phyloP scores from a whole-genome alignment of 1,140 invertebrate genomes.

The Drosophila saltans region DNA sequence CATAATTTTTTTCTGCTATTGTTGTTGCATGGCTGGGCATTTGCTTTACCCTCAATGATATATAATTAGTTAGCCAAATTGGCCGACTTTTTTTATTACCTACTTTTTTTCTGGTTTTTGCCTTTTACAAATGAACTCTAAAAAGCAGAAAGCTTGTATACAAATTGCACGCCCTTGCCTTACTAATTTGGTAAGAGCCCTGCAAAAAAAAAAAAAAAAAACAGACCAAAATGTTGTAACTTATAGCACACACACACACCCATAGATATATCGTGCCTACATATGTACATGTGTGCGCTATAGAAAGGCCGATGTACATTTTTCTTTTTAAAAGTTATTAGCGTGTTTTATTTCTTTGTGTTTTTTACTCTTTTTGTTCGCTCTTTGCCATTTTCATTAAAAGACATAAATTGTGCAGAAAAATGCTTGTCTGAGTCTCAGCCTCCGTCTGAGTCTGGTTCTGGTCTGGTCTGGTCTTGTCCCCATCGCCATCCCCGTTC shows the following conservation, averaged over 20 bases:
- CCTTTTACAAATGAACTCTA: slow-evolving; percentile 34
- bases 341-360: slow-evolving; percentile 56
- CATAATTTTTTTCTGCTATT: slow-evolving; percentile 28
- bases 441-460: slow-evolving; percentile 43
- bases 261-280: not conserved
- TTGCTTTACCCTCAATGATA: slow-evolving; percentile 56
- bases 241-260: slow-evolving; percentile 41
- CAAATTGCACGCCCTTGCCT: slow-evolving; percentile 55
- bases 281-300: slow-evolving; percentile 10
- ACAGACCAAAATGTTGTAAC: slow-evolving; percentile 43
- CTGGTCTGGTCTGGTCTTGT: slow-evolving; percentile 20
- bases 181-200: slow-evolving; percentile 64
- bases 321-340: slow-evolving; percentile 77
- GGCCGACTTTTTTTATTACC: slow-evolving; percentile 25
- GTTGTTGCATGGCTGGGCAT: slow-evolving; percentile 40
- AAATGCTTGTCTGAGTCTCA: slow-evolving; percentile 61
- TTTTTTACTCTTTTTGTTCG: not conserved
- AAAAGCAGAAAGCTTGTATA: slow-evolving; percentile 30
- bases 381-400: slow-evolving; percentile 71
- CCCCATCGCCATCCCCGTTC: not conserved
- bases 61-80: slow-evolving; percentile 68
- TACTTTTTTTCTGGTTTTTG: not conserved
- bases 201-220: slow-evolving; percentile 27
- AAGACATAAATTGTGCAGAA: slow-evolving; percentile 81
- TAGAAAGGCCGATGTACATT: slow-evolving; percentile 60